A percentile compares a stretch with the other conserved stretches of the same genome.
Conservation (phyloP, 2,888 invertebrate species). For the Synergus umbraculus region DNA sequence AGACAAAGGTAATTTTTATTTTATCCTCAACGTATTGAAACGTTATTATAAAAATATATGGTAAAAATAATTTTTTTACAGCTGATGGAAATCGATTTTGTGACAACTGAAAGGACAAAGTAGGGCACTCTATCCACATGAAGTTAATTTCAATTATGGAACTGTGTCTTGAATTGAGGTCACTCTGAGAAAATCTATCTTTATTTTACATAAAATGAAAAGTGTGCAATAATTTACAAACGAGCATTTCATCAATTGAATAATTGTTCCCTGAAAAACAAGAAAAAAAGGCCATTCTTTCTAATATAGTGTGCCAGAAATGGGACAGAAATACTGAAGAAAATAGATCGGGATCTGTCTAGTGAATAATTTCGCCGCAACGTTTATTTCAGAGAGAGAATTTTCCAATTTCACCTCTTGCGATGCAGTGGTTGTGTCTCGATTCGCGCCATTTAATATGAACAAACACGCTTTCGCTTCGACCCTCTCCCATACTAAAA, state of each 20-base stretch:
- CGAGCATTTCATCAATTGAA: constrained; percentile 8
- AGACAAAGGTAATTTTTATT: background rate
- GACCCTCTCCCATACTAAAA: constrained; percentile 32
- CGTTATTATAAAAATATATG: constrained; percentile 5
- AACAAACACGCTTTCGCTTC: constrained; percentile 50
- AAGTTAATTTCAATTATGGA: constrained; percentile 39
- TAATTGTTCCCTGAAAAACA: background rate
- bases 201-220: constrained; percentile 2
- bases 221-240: background rate
- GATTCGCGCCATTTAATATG: constrained; percentile 46
- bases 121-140: constrained; percentile 34
- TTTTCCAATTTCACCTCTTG: background rate
- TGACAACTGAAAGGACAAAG: constrained; percentile 33
- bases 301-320: background rate
- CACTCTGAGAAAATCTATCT: constrained; percentile 28
- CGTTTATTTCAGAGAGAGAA: constrained; percentile 5
- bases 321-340: background rate
- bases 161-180: constrained; percentile 25
- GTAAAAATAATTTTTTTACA: constrained; percentile 31
- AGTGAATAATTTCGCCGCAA: background rate
- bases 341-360: constrained; percentile 15
- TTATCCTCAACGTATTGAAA: background rate
- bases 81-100: constrained; percentile 30
- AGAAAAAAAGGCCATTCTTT: background rate
- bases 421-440: background rate